These are phyloP conservation scores for Lacanobia wlatinum DNA, from an alignment of 2,888 invertebrate genomes.

Conservation along the genomic window DNA sequence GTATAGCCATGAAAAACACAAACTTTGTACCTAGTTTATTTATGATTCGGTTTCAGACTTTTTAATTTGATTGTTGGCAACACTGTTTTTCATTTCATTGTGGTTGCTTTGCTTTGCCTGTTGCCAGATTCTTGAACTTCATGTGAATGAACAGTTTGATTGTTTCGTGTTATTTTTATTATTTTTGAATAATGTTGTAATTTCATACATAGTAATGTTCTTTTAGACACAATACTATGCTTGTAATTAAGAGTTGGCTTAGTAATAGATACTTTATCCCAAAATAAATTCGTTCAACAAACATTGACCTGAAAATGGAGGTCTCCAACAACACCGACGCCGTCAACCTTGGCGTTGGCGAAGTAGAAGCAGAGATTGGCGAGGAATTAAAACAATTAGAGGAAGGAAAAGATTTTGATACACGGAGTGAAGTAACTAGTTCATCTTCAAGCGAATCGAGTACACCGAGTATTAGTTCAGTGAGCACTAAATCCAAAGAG, in stretches of 20 bases:
- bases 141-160: slow-evolving; percentile 39
- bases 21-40: no score
- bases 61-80: not conserved
- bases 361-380: slow-evolving; percentile 93
- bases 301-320: slow-evolving; percentile 83
- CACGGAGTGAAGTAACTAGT: slow-evolving; percentile 97
- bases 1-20: no score
- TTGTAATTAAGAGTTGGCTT: slow-evolving; percentile 28
- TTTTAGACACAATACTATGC: slow-evolving; percentile 40
- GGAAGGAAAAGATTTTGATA: slow-evolving; percentile 94
- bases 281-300: slow-evolving; percentile 23
- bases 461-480: slow-evolving; percentile 95
- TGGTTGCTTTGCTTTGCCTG: not conserved
- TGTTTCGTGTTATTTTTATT: slow-evolving; percentile 56
- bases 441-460: slow-evolving; percentile 93
- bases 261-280: slow-evolving; percentile 26
- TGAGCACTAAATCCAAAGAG: slow-evolving; percentile 93
- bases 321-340: slow-evolving; percentile 90
- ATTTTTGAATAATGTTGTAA: slow-evolving; percentile 40
- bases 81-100: not conserved
- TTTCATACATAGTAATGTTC: slow-evolving; percentile 18
- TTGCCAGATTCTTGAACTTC: slow-evolving; percentile 28
- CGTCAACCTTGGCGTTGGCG: slow-evolving; percentile 92
- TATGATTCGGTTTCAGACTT: not conserved
- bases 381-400: slow-evolving; percentile 95